A percentile compares a stretch with the other conserved stretches of the same genome.
These are phyloP conservation scores for Eupelmus urozonus DNA, from an alignment of 2,888 invertebrate genomes.

Conservation along the genomic window DNA sequence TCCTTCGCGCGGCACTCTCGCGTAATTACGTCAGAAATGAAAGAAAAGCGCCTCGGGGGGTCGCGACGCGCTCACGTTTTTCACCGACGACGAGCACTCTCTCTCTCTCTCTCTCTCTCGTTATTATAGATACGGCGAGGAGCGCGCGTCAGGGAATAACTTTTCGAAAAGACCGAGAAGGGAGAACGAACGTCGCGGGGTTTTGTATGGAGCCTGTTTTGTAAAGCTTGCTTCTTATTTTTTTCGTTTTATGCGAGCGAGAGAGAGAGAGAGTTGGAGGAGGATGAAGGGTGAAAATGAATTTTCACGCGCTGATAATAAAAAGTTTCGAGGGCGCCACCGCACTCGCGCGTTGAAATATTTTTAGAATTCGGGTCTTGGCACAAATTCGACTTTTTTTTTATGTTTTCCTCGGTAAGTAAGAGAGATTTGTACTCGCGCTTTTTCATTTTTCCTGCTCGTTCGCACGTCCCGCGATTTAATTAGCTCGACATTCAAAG, in stretches of 20 bases:
- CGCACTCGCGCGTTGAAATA: too few species aligned
- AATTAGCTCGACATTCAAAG: too few species aligned
- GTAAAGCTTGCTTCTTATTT: conserved; percentile 38
- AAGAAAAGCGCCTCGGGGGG: conserved; percentile 69
- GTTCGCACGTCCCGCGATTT: too few species aligned
- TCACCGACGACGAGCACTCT: conserved; percentile 25
- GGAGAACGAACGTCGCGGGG: conserved; percentile 24
- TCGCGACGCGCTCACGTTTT: conserved; percentile 54
- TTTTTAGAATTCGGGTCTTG: neutral
- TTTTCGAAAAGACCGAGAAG: conserved; percentile 46
- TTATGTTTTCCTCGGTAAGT: neutral
- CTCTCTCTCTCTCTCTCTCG: conserved; percentile 1
- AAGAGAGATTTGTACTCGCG: too few species aligned
- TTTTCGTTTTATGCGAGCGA: neutral
- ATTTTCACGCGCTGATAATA: conserved; percentile 33
- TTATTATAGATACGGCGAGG: conserved; percentile 50
- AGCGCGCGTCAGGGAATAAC: conserved; percentile 51
- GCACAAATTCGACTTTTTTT: conserved; percentile 4
- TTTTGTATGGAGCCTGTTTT: conserved; percentile 49
- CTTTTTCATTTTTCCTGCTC: too few species aligned
- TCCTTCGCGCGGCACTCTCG: conserved; percentile 61
- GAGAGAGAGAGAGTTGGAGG: neutral
- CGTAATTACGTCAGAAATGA: conserved; percentile 71
- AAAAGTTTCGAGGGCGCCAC: neutral
- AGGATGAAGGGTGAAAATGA: conserved; percentile 33